Percentiles rank a stretch among this genome's conserved stretches.
These are phyloP conservation scores for Oryzias curvinotus DNA, from an alignment of 2,113 vertebrate species.

Conservation along the genomic window DNA sequence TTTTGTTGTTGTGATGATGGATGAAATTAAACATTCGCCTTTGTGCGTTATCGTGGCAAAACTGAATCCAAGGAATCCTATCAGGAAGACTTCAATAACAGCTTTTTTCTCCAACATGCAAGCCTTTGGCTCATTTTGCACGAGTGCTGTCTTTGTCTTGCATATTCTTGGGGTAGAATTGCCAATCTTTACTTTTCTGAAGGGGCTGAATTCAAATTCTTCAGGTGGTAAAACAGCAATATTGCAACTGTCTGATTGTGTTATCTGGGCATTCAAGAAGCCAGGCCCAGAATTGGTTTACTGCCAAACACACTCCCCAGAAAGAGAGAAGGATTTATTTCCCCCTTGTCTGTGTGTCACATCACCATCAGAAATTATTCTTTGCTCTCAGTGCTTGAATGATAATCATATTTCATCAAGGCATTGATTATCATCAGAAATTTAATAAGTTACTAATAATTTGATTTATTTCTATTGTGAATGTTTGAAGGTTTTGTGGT, in stretches of 20 bases:
- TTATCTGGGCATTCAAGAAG: conserved; percentile 76
- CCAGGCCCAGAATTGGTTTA: conserved; percentile 74
- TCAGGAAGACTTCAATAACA: conserved; percentile 38
- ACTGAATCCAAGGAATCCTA: conserved; percentile 44
- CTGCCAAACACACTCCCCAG: conserved; percentile 72
- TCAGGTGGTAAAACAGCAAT: conserved; percentile 75
- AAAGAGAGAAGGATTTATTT: conserved; percentile 79
- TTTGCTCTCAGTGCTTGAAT: conserved; percentile 71
- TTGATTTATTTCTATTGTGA: conserved; percentile 58
- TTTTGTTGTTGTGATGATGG: conserved; percentile 34
- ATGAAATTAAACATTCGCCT: conserved; percentile 60
- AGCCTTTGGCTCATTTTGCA: conserved; percentile 64
- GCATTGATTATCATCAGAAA: conserved; percentile 67
- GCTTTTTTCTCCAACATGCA: conserved; percentile 53
- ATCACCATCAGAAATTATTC: conserved; percentile 77
- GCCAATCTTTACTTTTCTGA: conserved; percentile 63
- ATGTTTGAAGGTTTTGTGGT: conserved; percentile 26
- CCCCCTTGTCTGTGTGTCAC: conserved; percentile 78
- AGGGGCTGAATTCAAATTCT: conserved; percentile 72
- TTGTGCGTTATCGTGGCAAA: conserved; percentile 58
- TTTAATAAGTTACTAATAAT: conserved; percentile 68
- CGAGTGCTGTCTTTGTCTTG: conserved; percentile 65
- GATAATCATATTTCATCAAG: conserved; percentile 74
- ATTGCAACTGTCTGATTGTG: conserved; percentile 74
- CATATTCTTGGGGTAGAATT: conserved; percentile 65